Evolutionary conservation across 1,140 invertebrate species (phyloP), one percentile per base, ranked within the genome.

Genomic region (Mizuhopecten yessoensis): DNA sequence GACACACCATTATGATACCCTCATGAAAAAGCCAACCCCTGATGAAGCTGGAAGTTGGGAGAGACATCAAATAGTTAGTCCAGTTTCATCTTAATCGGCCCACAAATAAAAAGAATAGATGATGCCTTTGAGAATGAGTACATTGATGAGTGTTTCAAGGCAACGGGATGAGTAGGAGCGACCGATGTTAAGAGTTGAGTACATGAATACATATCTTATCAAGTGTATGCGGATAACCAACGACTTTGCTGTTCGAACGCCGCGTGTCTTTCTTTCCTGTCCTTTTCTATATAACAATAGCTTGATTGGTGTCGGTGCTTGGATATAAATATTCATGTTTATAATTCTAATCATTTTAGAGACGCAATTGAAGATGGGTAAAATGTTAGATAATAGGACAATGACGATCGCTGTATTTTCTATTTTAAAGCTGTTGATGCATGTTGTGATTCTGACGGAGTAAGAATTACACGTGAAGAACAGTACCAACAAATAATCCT

Each of bases 11-110:
- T 75, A 75, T 29, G 57, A 75, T 29, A 29, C 57, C 57, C 57
- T 13, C 57, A 75, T 75, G 57, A 75, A 75, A 75, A 75, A 75
- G 57, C 57, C 57, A 75, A 29, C 57, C 57, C n/a, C 57, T n/a
- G 23, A 75, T 29, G 57, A 75, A 75, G 57, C 17, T 29, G 29
- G n/a, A 13, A 75, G 57, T 29, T 9, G 57, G 57, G n/a, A n/a
- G 23, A 75, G 57, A 75, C 57, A 75, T 75, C 57, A 75, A 75
- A 75, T 75, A n/a, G n/a, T 75, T 7, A n/a, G 57, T 29, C 57
- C 57, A 75, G 57, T 75, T 75, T 75, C 57, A 75, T 75, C 57
- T 75, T 75, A 5, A 75, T 75, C 57, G 23, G 57, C 57, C n/a
- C 3, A 75, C 5, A n/a, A 75, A 75, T 75, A 75, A 75, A 75